phyloP scores from a whole-genome alignment of 2,797 vertebrate species.

The Gallinago nigripennis region DNA sequence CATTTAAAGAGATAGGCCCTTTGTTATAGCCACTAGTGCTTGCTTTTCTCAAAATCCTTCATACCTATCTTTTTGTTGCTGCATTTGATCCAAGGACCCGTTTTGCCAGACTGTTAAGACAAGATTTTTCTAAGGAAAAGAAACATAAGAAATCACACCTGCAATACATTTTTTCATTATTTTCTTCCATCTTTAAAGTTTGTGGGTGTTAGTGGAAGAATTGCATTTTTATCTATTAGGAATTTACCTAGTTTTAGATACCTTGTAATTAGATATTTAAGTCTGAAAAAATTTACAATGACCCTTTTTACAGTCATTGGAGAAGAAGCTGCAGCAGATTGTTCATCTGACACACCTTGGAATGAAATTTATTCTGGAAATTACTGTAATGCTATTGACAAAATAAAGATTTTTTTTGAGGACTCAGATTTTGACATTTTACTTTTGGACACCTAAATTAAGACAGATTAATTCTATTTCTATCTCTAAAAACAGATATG shows the following conservation, averaged over 20 bases:
- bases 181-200: not conserved
- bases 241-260: not conserved
- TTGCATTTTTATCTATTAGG: not conserved
- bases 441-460: not conserved
- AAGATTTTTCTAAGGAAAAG: not conserved
- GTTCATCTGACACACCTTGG: not conserved
- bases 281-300: not conserved
- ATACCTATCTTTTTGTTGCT: not conserved
- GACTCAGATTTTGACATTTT: not conserved
- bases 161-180: not conserved
- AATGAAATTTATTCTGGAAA: not conserved
- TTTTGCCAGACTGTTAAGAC: not conserved
- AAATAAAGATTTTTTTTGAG: not conserved
- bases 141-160: not conserved
- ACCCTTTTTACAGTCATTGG: not conserved
- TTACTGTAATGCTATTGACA: not conserved
- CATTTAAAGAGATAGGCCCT: not conserved
- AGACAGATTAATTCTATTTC: not conserved
- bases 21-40: not conserved
- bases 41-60: not conserved
- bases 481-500: not conserved
- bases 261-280: not conserved
- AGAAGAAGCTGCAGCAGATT: not conserved
- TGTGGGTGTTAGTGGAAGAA: not conserved
- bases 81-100: not conserved